These are phyloP conservation scores for Hyposoter didymator DNA, from an alignment of 2,888 invertebrate genomes.

Conservation along the genomic window DNA sequence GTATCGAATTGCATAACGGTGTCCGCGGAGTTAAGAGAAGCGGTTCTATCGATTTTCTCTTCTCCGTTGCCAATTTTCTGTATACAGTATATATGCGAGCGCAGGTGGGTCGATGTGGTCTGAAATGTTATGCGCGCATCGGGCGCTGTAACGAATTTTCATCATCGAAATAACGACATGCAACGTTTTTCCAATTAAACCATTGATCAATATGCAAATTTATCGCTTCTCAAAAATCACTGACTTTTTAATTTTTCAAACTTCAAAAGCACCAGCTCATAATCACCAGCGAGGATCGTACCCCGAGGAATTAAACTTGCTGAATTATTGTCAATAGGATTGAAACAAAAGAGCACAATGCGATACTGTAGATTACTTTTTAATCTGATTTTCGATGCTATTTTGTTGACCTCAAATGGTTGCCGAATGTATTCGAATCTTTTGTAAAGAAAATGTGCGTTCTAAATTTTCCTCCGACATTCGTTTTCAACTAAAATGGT, in stretches of 20 bases:
- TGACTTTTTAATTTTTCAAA: not conserved
- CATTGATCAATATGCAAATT: not conserved
- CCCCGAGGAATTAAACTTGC: not conserved
- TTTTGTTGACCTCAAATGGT: not conserved
- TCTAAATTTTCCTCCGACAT: too few relatives aligned
- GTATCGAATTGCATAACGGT: slow-evolving; percentile 59
- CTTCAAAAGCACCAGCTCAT: not conserved
- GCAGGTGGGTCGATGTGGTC: not conserved
- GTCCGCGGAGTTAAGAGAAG: slow-evolving; percentile 19
- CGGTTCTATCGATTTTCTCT: slow-evolving; percentile 56
- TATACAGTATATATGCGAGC: not conserved
- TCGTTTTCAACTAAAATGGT: too few relatives aligned
- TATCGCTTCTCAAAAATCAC: not conserved
- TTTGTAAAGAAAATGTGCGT: not conserved
- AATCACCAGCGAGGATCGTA: not conserved
- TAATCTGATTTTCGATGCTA: not conserved
- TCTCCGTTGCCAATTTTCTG: slow-evolving; percentile 22
- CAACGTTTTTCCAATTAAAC: slow-evolving; percentile 7
- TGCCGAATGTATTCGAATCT: not conserved
- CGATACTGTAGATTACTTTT: not conserved
- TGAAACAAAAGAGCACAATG: not conserved
- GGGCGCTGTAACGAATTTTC: slow-evolving; percentile 34
- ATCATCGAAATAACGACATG: not conserved
- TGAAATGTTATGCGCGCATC: not conserved
- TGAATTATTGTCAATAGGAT: not conserved